Base-by-base conservation (phyloP, 2,797 vertebrate genomes). In the Ispidina picta region DNA sequence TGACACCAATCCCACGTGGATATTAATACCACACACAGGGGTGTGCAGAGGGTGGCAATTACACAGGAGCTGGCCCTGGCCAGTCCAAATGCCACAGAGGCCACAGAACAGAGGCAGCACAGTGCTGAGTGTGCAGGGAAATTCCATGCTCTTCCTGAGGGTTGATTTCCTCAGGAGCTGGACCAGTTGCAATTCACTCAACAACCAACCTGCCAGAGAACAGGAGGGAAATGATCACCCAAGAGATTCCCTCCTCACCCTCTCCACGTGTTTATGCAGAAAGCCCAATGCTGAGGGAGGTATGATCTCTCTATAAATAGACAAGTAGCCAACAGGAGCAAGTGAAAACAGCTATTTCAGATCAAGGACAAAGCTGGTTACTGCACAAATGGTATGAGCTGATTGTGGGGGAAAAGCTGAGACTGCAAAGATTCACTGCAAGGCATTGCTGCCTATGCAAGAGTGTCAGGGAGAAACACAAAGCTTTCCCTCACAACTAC, bases 321-420 rank as follows among this genome's bases (percentile, higher is more conserved):
- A 93, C 62, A 90, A 90, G 89, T 46, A 93, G 69, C 86, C 72
- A 87, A 94, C 95, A 94, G 94, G 59, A 83, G 94, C 93, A 93
- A 85, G 65, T 43, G 62, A 94, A 96, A 94, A 94, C 86, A 95
- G 92, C 93, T 94, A 90, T 90, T 64, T 79, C 80, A 74, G 83
- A 94, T 90, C 95, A 94, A 96, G 92, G 95, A 94, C 95, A 91
- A 94, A 94, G 93, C 72, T 85, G 62, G 84, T 92, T 95, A 90
- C 89, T 0, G 3, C 83, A 92, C 52, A 76, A 90, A 46, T 4
- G 2, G 58, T 65, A 72, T 5, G 31, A 88, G 25, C 58, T 77
- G 78, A 88, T 70, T 68, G 70, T 15, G 76, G 6, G 6, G 8
- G 76, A 93, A 88, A 92, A 91, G 46, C 48, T 56, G 64, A 86